phyloP scores from a whole-genome alignment of 1,140 invertebrate species.

The Cheumatopsyche charites region DNA sequence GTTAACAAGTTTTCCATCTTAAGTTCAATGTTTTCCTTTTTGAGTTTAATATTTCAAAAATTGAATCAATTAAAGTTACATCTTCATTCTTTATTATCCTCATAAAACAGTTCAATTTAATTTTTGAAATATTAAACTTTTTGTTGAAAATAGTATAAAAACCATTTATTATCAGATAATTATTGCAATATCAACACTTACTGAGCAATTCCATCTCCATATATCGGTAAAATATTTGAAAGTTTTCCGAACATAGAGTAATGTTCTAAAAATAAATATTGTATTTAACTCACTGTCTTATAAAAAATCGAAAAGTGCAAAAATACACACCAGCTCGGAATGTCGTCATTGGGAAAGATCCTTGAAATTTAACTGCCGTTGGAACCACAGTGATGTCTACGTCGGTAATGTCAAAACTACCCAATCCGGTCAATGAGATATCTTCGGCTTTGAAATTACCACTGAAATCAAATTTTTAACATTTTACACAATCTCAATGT shows the following conservation, averaged over 20 bases:
- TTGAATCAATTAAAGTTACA: no score
- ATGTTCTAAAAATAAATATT: conserved; percentile 49
- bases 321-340: conserved; percentile 41
- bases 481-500: no score
- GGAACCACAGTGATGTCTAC: conserved; percentile 33
- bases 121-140: no score
- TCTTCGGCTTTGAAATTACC: conserved; percentile 25
- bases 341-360: conserved; percentile 38
- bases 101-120: no score
- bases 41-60: no score
- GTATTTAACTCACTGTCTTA: no score
- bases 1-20: conserved; percentile 26
- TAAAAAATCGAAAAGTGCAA: background rate
- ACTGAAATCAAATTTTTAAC: conserved; percentile 18
- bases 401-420: conserved; percentile 35
- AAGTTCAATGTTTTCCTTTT: background rate
- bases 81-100: no score
- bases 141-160: no score
- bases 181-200: no score
- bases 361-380: conserved; percentile 35
- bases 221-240: conserved; percentile 50
- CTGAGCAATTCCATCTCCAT: conserved; percentile 52
- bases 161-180: no score
- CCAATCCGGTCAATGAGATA: conserved; percentile 34
- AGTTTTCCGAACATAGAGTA: conserved; percentile 53